phyloP scores from a whole-genome alignment of 2,888 invertebrate genomes.

The Strigamia maritima region DNA sequence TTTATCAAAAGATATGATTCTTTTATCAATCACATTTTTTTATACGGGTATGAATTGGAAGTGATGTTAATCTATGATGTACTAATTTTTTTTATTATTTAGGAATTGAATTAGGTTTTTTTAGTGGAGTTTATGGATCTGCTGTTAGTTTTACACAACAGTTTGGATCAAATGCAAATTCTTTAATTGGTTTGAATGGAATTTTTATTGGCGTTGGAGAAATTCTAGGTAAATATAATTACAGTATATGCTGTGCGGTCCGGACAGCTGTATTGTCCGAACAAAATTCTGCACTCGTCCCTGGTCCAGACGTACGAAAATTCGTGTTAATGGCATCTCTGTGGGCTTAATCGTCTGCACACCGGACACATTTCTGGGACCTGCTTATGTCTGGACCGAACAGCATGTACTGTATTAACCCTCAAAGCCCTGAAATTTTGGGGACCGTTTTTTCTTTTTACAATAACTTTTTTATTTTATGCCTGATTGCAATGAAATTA shows the following conservation, averaged over 20 bases:
- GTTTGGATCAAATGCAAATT: slow-evolving; percentile 74
- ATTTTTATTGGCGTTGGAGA: slow-evolving; percentile 93
- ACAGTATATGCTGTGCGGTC: neutral
- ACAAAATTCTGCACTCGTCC: too few relatives aligned
- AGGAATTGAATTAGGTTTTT: slow-evolving; percentile 92
- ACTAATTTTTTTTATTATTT: neutral
- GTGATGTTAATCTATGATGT: neutral
- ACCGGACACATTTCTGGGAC: too few relatives aligned
- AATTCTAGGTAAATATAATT: slow-evolving; percentile 67
- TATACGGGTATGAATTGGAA: slow-evolving; percentile 75
- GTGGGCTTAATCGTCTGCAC: too few relatives aligned
- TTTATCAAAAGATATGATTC: slow-evolving; percentile 75
- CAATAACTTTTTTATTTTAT: too few relatives aligned
- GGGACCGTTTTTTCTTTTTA: too few relatives aligned
- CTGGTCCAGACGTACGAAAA: too few relatives aligned
- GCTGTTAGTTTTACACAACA: slow-evolving; percentile 80
- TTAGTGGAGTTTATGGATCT: slow-evolving; percentile 92
- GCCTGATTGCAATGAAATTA: too few relatives aligned
- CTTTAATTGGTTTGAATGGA: slow-evolving; percentile 86
- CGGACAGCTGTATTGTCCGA: too few relatives aligned
- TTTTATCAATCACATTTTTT: slow-evolving; percentile 79
- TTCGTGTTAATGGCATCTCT: too few relatives aligned
- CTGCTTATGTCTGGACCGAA: too few relatives aligned
- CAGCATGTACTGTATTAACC: too few relatives aligned
- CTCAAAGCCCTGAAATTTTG: too few relatives aligned